Percentiles rank a stretch among this genome's conserved stretches.
These are phyloP conservation scores for Blastomussa wellsi DNA, from an alignment of 92 coral and sea anemone species.

Conservation along the genomic window DNA sequence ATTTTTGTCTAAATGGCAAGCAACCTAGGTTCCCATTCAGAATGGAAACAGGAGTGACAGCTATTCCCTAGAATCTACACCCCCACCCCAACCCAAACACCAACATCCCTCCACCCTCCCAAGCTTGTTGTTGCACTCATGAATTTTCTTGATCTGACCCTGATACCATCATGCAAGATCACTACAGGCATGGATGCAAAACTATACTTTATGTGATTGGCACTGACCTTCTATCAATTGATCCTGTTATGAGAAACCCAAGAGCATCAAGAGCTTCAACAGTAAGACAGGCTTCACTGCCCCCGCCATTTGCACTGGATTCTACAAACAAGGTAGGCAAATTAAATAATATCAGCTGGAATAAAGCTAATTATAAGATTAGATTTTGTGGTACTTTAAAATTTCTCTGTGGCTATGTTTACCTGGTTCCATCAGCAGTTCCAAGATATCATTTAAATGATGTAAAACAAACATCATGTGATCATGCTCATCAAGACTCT, in stretches of 20 bases:
- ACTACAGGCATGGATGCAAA: background rate
- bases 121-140: too few species aligned
- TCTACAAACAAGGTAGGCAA: conserved; percentile 2
- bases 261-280: conserved; percentile 95
- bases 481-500: conserved; percentile 99
- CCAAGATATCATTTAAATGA: conserved; percentile 93
- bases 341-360: too few species aligned
- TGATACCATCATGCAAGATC: background rate
- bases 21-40: too few species aligned
- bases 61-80: too few species aligned
- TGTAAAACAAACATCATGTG: conserved; percentile 97
- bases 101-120: too few species aligned
- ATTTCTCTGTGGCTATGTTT: background rate
- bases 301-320: conserved; percentile 57
- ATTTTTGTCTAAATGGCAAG: too few species aligned
- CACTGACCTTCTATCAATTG: conserved; percentile 72
- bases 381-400: background rate
- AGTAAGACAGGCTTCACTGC: conserved; percentile 81
- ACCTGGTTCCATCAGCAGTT: conserved; percentile 97
- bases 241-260: conserved; percentile 87
- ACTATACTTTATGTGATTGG: background rate
- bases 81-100: too few species aligned
- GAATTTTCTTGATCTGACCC: background rate
- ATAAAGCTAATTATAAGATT: background rate
- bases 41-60: too few species aligned